A percentile compares a stretch with the other conserved stretches of the same genome.
These are phyloP conservation scores for Chaetops frenatus DNA, from an alignment of 2,113 vertebrate species.

Conservation along the genomic window DNA sequence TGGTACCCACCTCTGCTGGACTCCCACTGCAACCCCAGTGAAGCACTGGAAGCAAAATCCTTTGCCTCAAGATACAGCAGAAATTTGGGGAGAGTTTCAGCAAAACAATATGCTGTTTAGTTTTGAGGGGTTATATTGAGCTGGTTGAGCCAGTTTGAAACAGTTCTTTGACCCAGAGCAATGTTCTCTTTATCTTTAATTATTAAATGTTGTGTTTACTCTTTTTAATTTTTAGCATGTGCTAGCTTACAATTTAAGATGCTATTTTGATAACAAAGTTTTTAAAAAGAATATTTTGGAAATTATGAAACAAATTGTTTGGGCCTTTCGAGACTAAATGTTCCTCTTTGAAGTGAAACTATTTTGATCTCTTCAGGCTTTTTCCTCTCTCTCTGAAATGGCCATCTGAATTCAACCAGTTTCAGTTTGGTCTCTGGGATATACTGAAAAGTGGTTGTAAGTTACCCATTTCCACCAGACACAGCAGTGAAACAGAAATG, in stretches of 20 bases:
- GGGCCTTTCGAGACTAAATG: not conserved
- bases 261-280: not conserved
- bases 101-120: not conserved
- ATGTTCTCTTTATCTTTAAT: constrained; percentile 5
- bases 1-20: not conserved
- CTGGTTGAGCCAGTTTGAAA: not conserved
- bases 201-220: not conserved
- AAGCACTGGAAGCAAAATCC: not conserved
- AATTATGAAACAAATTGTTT: constrained; percentile 24
- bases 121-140: not conserved
- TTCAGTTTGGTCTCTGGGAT: not conserved
- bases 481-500: not conserved
- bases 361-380: not conserved
- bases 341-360: constrained; percentile 24
- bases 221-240: constrained; percentile 38
- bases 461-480: not conserved
- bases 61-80: not conserved
- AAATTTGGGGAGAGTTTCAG: not conserved
- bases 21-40: accelerated
- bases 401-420: not conserved
- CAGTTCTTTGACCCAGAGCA: constrained; percentile 1
- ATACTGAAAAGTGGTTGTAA: not conserved
- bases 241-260: not conserved
- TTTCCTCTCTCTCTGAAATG: not conserved
- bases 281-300: not conserved